Evolutionary conservation across 2,113 vertebrate genomes (phyloP).

Genomic region (Mellivora capensis): DNA sequence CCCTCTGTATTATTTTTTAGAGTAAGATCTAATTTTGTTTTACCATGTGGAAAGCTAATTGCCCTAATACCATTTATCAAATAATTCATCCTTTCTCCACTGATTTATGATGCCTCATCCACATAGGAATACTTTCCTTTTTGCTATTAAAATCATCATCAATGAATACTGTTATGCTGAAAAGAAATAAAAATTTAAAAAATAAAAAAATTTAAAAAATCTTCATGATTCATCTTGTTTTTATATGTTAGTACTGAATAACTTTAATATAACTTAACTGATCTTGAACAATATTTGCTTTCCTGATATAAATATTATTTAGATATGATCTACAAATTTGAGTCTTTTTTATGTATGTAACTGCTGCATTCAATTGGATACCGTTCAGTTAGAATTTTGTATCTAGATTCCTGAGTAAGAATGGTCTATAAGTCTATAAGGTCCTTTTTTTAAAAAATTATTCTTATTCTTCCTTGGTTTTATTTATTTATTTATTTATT

Average conservation of each 20-base stretch:
- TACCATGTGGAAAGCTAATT: background rate
- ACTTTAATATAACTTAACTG: background rate
- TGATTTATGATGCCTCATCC: background rate
- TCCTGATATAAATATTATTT: background rate
- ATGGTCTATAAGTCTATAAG: background rate
- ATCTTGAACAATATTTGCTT: background rate
- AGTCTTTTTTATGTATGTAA: background rate
- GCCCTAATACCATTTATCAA: background rate
- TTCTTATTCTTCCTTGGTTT: background rate
- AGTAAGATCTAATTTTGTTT: slow-evolving; percentile 26
- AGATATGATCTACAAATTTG: background rate
- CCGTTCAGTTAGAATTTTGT: background rate
- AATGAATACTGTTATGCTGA: too few relatives aligned
- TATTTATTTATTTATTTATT: too few relatives aligned
- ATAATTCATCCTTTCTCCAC: background rate
- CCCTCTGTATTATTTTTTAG: background rate
- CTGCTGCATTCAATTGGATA: background rate
- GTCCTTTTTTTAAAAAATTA: background rate
- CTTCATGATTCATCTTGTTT: background rate
- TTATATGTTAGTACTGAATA: background rate
- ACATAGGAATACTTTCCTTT: background rate
- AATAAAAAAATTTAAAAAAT: too few relatives aligned
- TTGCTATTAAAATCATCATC: background rate
- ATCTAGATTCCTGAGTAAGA: background rate
- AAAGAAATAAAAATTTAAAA: too few relatives aligned